phyloP scores from a whole-genome alignment of 2,113 vertebrate species.

The Todiramphus chloris region DNA sequence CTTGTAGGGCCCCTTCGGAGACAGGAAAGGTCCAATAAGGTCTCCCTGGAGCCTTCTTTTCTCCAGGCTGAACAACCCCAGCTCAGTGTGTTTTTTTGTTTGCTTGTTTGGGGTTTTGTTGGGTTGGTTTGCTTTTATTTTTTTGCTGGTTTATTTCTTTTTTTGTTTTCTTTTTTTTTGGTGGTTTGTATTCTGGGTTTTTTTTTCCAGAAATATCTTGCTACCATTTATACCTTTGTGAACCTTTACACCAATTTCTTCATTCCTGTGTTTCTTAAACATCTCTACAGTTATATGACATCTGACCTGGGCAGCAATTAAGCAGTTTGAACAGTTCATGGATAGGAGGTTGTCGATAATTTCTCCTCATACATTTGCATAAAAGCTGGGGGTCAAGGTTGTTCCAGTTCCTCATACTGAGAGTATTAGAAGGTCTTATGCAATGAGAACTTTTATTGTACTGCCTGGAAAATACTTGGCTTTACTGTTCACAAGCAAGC shows the following conservation, averaged over 20 bases:
- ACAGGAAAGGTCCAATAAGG: too few species aligned
- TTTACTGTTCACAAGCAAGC: neutral
- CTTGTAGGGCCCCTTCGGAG: too few species aligned
- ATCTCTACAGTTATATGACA: neutral
- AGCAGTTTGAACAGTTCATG: neutral
- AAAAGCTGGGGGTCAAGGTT: neutral
- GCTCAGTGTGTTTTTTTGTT: too few species aligned
- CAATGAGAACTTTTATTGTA: neutral
- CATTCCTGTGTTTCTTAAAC: neutral
- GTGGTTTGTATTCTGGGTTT: neutral
- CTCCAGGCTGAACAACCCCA: too few species aligned
- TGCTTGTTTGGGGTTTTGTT: too few species aligned
- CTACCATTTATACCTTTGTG: neutral
- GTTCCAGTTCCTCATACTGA: neutral
- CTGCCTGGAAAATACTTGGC: neutral
- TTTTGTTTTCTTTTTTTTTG: too few species aligned
- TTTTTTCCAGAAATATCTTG: neutral
- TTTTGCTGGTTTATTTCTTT: too few species aligned
- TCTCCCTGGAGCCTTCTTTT: too few species aligned
- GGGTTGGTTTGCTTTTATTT: neutral
- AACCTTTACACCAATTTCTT: neutral
- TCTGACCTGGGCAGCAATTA: neutral
- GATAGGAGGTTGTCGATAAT: neutral
- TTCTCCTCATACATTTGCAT: neutral
- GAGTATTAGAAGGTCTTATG: neutral